These are phyloP conservation scores for Dicrostonyx torquatus DNA, from an alignment of 2,797 vertebrate species.

Conservation along the genomic window DNA sequence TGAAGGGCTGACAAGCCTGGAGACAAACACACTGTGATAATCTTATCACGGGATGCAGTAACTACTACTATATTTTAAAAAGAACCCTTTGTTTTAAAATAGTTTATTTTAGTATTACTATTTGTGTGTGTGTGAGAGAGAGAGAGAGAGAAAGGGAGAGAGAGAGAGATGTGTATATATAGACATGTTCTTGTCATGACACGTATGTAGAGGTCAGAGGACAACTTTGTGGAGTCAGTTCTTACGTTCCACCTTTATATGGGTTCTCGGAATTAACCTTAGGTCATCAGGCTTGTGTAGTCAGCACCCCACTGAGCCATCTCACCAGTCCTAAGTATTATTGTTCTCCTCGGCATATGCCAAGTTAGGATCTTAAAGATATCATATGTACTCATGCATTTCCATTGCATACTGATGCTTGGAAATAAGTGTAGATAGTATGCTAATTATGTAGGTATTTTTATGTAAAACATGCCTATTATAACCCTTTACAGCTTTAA, in stretches of 20 bases:
- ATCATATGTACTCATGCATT: background rate
- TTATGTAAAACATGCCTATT: conserved; percentile 28
- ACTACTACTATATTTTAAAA: background rate
- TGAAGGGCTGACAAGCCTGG: background rate
- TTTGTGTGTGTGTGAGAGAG: background rate
- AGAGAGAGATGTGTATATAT: background rate
- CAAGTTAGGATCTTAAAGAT: conserved; percentile 36
- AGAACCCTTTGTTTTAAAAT: background rate
- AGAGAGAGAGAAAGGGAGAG: too few species aligned
- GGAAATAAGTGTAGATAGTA: background rate
- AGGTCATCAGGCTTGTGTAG: background rate
- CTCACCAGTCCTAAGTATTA: background rate
- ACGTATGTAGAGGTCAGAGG: background rate
- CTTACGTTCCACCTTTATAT: background rate
- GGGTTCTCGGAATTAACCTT: background rate
- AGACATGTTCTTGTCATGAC: background rate
- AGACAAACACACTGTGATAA: conserved; percentile 23
- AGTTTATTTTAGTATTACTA: background rate
- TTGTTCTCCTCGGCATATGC: background rate
- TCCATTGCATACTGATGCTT: background rate
- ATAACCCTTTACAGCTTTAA: background rate
- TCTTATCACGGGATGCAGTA: background rate
- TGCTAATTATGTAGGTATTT: background rate
- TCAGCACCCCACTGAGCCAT: background rate
- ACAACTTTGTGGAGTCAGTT: background rate